Evolutionary conservation across 2,113 vertebrate genomes (phyloP).

Genomic region (Odontesthes bonariensis): DNA sequence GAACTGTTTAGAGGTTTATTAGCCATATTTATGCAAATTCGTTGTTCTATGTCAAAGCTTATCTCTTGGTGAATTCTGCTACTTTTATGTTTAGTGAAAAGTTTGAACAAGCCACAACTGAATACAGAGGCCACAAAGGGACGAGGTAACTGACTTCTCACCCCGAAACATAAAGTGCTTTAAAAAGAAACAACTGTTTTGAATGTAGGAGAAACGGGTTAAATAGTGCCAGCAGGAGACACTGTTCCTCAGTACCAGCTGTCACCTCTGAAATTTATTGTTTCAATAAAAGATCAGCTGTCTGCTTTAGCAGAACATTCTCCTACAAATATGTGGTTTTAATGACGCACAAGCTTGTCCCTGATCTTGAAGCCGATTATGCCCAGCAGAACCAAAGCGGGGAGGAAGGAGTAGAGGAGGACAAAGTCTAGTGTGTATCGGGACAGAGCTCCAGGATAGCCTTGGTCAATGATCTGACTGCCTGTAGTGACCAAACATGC

Average conservation of each 20-base stretch:
- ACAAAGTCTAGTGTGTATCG: constrained; percentile 88
- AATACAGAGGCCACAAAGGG: too few species aligned
- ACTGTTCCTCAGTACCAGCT: too few species aligned
- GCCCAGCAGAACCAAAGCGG: constrained; percentile 86
- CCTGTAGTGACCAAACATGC: constrained; percentile 84
- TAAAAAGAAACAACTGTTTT: not conserved
- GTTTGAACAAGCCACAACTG: too few species aligned
- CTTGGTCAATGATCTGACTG: constrained; percentile 84
- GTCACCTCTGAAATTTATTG: not conserved
- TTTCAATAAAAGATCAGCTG: not conserved
- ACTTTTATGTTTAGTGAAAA: too few species aligned
- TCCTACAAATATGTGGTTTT: constrained; percentile 23
- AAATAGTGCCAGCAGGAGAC: not conserved
- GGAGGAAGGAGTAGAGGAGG: constrained; percentile 91
- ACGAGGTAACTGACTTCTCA: not conserved
- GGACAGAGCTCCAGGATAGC: constrained; percentile 85
- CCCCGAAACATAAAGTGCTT: not conserved
- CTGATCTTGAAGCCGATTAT: constrained; percentile 90
- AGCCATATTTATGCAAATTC: too few species aligned
- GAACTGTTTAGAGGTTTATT: too few species aligned
- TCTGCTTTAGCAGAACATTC: not conserved
- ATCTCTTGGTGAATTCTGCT: too few species aligned
- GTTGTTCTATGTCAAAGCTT: too few species aligned
- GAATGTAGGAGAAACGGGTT: not conserved
- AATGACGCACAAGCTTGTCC: constrained; percentile 84